A percentile compares a stretch with the other conserved stretches of the same genome.
These are phyloP conservation scores for Geophilus truncorum DNA, from an alignment of 2,888 invertebrate species.

Conservation along the genomic window DNA sequence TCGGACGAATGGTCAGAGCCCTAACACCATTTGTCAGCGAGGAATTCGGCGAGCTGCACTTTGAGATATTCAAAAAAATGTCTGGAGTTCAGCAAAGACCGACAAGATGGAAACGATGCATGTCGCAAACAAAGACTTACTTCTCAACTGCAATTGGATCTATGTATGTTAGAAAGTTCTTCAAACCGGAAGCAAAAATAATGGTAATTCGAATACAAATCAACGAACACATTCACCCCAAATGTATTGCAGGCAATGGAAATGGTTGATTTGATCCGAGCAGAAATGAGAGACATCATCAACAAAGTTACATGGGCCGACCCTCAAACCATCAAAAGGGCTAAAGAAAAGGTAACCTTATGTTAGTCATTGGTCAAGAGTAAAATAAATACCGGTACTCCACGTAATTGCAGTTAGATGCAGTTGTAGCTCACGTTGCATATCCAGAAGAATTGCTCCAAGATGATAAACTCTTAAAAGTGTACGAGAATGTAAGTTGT, in stretches of 20 bases:
- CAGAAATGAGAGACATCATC: slow-evolving; percentile 74
- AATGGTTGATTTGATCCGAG: slow-evolving; percentile 79
- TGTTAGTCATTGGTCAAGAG: too few relatives aligned
- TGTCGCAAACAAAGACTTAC: neutral
- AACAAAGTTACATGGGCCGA: slow-evolving; percentile 88
- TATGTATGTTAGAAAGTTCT: slow-evolving; percentile 78
- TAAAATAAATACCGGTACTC: neutral
- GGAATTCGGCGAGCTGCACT: neutral
- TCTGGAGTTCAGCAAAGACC: neutral
- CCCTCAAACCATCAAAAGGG: slow-evolving; percentile 59
- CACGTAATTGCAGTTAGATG: slow-evolving; percentile 57
- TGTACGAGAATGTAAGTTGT: neutral
- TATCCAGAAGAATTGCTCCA: neutral
- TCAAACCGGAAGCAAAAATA: slow-evolving; percentile 73
- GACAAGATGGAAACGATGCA: neutral
- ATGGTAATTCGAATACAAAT: neutral
- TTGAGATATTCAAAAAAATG: slow-evolving; percentile 11
- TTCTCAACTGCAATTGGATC: slow-evolving; percentile 58
- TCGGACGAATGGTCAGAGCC: neutral
- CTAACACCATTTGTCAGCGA: slow-evolving; percentile 8
- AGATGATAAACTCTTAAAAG: neutral
- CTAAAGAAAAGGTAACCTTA: neutral
- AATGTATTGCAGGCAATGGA: slow-evolving; percentile 63
- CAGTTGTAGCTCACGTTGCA: neutral
- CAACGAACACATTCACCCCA: slow-evolving; percentile 40